Percentiles rank a stretch among this genome's conserved stretches.
Conservation (phyloP, 2,888 invertebrate genomes). For the Acronicta aceris region DNA sequence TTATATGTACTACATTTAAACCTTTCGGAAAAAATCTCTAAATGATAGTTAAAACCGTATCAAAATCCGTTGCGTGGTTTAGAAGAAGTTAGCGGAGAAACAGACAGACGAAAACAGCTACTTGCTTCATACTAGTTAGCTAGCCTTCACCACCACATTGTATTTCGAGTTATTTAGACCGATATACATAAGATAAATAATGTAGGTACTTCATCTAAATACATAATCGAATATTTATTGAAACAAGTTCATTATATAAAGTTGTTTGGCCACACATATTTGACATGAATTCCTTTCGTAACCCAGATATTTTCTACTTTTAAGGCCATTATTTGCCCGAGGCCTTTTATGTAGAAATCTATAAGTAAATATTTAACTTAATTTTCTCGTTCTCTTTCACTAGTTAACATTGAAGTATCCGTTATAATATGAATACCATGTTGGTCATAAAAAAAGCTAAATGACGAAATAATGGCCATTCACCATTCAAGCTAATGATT, state of each 20-base stretch:
- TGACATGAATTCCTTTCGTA: conserved; percentile 46
- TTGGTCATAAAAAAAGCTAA: too few species aligned
- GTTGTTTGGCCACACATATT: conserved; percentile 29
- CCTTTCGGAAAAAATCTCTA: too few species aligned
- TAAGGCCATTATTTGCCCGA: conserved; percentile 8
- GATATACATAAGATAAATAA: conserved; percentile 29
- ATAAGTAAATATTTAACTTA: conserved; percentile 1
- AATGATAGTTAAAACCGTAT: too few species aligned
- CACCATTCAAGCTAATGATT: too few species aligned
- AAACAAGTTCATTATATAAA: conserved; percentile 45
- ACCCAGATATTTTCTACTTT: conserved; percentile 33
- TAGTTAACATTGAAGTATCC: too few species aligned
- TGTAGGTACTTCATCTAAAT: conserved; percentile 45
- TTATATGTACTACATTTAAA: too few species aligned
- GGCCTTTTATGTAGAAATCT: conserved; percentile 8
- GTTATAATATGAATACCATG: too few species aligned
- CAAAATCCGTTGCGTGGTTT: too few species aligned
- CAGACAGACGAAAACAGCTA: too few species aligned
- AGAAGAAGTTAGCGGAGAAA: too few species aligned
- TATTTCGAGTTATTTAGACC: conserved; percentile 30
- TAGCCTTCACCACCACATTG: background rate
- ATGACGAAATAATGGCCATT: too few species aligned
- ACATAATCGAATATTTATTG: conserved; percentile 38
- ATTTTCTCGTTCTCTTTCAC: background rate
- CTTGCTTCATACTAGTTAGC: too few species aligned